These are phyloP conservation scores for Oscheius sp. DNA, from an alignment of 2,888 invertebrate genomes.

Conservation along the genomic window DNA sequence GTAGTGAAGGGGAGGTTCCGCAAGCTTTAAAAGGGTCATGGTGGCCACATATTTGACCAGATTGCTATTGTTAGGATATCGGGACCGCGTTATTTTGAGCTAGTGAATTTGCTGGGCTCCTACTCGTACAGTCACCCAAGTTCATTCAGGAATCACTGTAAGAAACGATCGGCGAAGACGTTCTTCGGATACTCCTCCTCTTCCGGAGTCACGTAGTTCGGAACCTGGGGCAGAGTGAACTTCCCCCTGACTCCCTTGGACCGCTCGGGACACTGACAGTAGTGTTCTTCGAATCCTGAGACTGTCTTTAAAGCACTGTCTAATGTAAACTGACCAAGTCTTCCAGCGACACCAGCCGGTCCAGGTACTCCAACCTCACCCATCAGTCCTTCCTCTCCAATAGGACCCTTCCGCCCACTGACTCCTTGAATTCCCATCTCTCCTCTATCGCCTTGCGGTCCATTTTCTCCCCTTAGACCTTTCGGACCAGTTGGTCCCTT, in stretches of 20 bases:
- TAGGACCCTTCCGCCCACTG: slow-evolving; percentile 15
- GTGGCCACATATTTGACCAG: no score
- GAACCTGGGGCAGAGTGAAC: slow-evolving; percentile 4
- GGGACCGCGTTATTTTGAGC: no score
- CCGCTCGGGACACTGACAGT: slow-evolving; percentile 29
- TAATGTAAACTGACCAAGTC: neutral
- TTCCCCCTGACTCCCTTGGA: slow-evolving; percentile 31
- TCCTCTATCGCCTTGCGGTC: slow-evolving; percentile 20
- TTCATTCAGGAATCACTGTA: no score
- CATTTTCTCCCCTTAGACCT: slow-evolving; percentile 10
- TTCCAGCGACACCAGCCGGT: neutral
- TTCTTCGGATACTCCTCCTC: slow-evolving; percentile 14
- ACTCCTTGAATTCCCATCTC: slow-evolving; percentile 24
- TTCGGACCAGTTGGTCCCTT: slow-evolving; percentile 23
- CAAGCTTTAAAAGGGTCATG: no score
- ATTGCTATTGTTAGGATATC: no score
- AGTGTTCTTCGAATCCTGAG: slow-evolving; percentile 26
- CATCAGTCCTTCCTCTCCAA: neutral
- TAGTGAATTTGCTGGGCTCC: no score
- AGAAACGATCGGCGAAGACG: neutral
- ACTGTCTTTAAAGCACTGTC: neutral
- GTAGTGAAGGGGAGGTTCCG: no score
- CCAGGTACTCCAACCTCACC: slow-evolving; percentile 1
- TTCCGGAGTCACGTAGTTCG: neutral
- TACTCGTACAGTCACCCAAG: no score